Base-by-base conservation (phyloP, 2,888 invertebrate species). In the Sycophila texana region DNA sequence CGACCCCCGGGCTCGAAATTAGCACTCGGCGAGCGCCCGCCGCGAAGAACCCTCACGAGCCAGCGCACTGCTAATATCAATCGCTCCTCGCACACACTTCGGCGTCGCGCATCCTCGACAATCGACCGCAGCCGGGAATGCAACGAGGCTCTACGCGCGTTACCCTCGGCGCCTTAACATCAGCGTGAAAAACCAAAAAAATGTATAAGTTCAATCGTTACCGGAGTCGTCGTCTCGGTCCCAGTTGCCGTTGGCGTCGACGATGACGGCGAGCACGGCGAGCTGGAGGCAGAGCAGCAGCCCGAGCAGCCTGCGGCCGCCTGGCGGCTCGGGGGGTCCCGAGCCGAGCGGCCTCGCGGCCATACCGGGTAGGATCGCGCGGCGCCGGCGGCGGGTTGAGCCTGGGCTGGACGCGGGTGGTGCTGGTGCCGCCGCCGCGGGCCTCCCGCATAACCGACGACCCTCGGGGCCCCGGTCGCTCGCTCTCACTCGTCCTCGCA, bases 401-500 rank as follows among this genome's bases (percentile, higher is more conserved):
- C 67, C 74, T 30, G 55, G 55, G 47, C 18, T 65, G 65, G 47
- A 26, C 22, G 47, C 47, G 14, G 57, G 7, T 14, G 39, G 13
- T 16, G 55, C 58, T 10, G 67, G 7, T 16, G 74, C 49, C 26
- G 53, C 66, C 18, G 61, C 39, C 30, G 20, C 20, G 81, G 83
- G 80, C 79, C 68, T 80, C 81, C 83, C 79, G 85, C 86, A 86
- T 86, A 86, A 84, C 77, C 79, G 73, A 5, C 5, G 58, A 18
- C 26, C 5, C 26, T 0, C 30, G 61, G 47, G 22, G 58, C 58
- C 63, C 18, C 39, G n/a, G 61, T 55, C 22, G 14, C 30, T 26
- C 51, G 16, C n/a, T n/a, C 18, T 49, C 61, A 4, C 5, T 51
- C 47, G 58, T 51, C 58, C 66, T 74, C 61, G 53, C 53, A 14